Evolutionary conservation across 2,888 invertebrate genomes (phyloP).

Genomic region (Tigriopus californicus): DNA sequence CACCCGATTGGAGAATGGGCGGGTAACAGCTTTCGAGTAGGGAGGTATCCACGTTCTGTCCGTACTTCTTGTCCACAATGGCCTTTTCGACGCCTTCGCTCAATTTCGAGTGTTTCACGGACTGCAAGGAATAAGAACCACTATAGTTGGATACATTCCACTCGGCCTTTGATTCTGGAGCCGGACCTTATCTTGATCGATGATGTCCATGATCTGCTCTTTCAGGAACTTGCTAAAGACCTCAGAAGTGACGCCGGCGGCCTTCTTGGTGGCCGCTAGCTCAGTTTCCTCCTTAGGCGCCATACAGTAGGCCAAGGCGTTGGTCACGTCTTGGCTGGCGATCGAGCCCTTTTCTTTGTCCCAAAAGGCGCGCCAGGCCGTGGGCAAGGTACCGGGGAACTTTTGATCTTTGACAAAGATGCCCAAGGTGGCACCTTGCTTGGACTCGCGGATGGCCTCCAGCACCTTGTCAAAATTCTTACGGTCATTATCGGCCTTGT

Average conservation of each 20-base stretch:
- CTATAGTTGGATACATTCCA: not conserved
- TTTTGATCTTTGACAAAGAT: slow-evolving; percentile 72
- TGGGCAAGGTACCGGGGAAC: slow-evolving; percentile 79
- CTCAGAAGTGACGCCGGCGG: slow-evolving; percentile 77
- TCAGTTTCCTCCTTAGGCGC: slow-evolving; percentile 88
- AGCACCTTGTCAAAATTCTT: slow-evolving; percentile 49
- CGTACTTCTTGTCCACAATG: slow-evolving; percentile 85
- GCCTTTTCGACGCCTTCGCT: slow-evolving; percentile 87
- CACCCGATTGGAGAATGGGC: slow-evolving; percentile 96
- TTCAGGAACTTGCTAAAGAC: slow-evolving; percentile 89
- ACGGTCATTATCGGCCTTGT: slow-evolving; percentile 77
- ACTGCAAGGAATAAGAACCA: slow-evolving; percentile 41
- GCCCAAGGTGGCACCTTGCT: slow-evolving; percentile 69
- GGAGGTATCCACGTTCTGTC: slow-evolving; percentile 56
- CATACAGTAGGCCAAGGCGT: slow-evolving; percentile 65
- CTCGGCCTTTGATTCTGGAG: not conserved
- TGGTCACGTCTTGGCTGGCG: slow-evolving; percentile 49
- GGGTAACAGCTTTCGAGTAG: slow-evolving; percentile 96
- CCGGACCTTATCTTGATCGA: slow-evolving; percentile 77
- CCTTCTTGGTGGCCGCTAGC: slow-evolving; percentile 70
- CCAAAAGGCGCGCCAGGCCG: slow-evolving; percentile 52
- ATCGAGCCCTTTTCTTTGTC: slow-evolving; percentile 23
- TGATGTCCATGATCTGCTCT: slow-evolving; percentile 94
- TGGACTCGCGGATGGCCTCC: slow-evolving; percentile 63
- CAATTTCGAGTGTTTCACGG: slow-evolving; percentile 77